These are phyloP conservation scores for Australoheros scitulus DNA, from an alignment of 2,113 vertebrate genomes.

Conservation along the genomic window DNA sequence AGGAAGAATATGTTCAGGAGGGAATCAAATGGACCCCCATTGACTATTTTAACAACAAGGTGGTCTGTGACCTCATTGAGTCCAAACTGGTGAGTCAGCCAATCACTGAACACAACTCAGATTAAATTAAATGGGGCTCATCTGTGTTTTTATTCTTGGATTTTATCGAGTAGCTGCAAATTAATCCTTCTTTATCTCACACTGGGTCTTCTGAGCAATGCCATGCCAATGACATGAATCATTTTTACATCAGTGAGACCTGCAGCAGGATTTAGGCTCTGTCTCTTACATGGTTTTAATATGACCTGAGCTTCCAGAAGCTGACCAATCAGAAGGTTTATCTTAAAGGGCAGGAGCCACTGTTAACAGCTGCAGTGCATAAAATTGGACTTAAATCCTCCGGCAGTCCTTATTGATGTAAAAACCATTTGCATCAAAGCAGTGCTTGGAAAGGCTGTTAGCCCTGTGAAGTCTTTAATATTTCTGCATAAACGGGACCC, in stretches of 20 bases:
- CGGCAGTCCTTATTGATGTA: background rate
- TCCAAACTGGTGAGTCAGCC: slow-evolving; percentile 82
- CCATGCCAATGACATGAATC: background rate
- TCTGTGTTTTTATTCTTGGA: background rate
- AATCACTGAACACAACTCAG: background rate
- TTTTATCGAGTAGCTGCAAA: too few species aligned
- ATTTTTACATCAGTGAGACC: background rate
- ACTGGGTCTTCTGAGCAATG: background rate
- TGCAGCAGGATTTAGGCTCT: background rate
- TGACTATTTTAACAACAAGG: slow-evolving; percentile 87
- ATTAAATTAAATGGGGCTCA: background rate
- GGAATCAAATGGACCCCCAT: slow-evolving; percentile 85
- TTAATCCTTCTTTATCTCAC: too few species aligned
- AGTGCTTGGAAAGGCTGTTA: background rate
- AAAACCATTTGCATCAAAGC: background rate
- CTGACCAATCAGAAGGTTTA: too few species aligned
- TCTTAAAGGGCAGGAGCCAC: background rate
- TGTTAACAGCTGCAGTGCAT: too few species aligned
- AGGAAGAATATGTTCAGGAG: slow-evolving; percentile 87
- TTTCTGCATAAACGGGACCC: background rate
- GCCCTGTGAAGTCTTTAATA: background rate
- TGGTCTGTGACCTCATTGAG: slow-evolving; percentile 87
- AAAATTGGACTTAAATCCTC: background rate
- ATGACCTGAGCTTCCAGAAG: too few species aligned
- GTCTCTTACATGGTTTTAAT: background rate